Conservation (phyloP, 2,797 vertebrate species). For the Margarornis squamiger region DNA sequence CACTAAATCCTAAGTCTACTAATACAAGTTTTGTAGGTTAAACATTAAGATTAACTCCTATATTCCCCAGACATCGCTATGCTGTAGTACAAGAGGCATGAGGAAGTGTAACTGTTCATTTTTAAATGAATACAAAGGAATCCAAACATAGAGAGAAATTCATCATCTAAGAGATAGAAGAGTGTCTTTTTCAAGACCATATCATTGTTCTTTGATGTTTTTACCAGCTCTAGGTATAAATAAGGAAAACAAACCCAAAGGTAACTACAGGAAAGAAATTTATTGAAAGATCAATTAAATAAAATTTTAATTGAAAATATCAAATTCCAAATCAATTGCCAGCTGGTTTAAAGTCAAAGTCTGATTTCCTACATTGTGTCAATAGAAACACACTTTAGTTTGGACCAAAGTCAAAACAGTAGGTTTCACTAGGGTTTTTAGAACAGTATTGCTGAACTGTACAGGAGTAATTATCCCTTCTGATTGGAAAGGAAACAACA, state of each 20-base stretch:
- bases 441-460: background rate
- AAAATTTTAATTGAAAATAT: background rate
- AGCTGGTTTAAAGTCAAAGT: background rate
- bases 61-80: background rate
- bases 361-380: background rate
- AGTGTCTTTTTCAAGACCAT: background rate
- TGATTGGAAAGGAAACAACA: background rate
- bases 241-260: accelerated
- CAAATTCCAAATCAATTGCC: background rate
- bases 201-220: background rate
- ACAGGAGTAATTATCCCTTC: background rate
- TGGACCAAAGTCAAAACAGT: background rate
- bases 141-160: background rate
- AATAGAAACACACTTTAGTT: background rate
- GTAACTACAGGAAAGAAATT: background rate
- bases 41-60: background rate
- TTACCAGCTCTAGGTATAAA: background rate
- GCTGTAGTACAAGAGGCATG: background rate
- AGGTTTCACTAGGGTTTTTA: background rate
- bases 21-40: background rate
- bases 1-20: background rate
- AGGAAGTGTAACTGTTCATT: background rate
- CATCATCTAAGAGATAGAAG: background rate
- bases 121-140: background rate
- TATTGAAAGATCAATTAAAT: background rate